These are phyloP conservation scores for Sebastes paucispinis DNA, from an alignment of 2,797 vertebrate genomes.

Conservation along the genomic window DNA sequence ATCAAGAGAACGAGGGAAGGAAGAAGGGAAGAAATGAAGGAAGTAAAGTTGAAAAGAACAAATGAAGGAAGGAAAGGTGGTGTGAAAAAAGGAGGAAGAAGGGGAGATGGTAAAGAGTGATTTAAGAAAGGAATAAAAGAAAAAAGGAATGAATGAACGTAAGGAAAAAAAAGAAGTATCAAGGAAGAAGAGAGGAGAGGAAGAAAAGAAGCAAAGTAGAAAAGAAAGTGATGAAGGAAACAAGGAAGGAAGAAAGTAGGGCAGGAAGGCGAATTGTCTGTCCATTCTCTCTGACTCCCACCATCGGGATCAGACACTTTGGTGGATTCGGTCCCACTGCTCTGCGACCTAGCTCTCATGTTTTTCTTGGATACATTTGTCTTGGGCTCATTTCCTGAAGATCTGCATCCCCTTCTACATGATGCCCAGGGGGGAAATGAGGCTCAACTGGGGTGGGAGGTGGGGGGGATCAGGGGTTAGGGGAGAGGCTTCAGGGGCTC, in stretches of 20 bases:
- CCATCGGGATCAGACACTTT: constrained; percentile 27
- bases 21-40: background rate
- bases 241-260: background rate
- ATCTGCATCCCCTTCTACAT: constrained; percentile 55
- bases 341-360: constrained; percentile 50
- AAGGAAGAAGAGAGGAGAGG: background rate
- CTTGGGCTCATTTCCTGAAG: constrained; percentile 69
- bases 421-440: constrained; percentile 41
- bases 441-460: constrained; percentile 17
- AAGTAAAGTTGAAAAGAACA: constrained; percentile 2
- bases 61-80: constrained; percentile 29
- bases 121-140: background rate
- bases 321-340: constrained; percentile 48
- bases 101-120: background rate
- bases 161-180: background rate
- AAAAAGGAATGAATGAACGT: background rate
- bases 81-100: constrained; percentile 3
- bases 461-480: constrained; percentile 23
- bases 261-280: background rate
- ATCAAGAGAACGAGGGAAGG: background rate
- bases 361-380: constrained; percentile 74
- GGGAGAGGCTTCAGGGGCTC: constrained; percentile 30
- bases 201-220: background rate
- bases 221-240: background rate
- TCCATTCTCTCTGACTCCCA: constrained; percentile 41